These are phyloP conservation scores for Tribolium freemani DNA, from an alignment of 2,888 invertebrate species.

Conservation along the genomic window DNA sequence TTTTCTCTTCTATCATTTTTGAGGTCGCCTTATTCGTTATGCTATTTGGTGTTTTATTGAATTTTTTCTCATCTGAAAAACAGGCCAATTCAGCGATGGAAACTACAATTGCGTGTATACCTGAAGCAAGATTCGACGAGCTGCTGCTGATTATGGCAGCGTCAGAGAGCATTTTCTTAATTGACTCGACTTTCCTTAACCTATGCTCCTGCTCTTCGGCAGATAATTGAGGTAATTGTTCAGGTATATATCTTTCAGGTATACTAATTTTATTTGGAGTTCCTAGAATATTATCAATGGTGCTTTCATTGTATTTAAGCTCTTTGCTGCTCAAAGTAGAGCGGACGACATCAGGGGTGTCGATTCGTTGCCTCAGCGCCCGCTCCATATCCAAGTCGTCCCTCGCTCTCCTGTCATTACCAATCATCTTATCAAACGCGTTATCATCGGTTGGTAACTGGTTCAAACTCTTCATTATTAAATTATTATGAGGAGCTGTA, in stretches of 20 bases:
- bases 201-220: conserved; percentile 88
- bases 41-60: conserved; percentile 58
- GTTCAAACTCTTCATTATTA: conserved; percentile 64
- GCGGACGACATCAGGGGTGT: conserved; percentile 89
- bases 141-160: conserved; percentile 71
- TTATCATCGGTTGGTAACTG: conserved; percentile 61
- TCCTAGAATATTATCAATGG: conserved; percentile 88
- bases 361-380: conserved; percentile 80
- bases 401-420: conserved; percentile 74
- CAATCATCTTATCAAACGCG: conserved; percentile 58
- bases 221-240: conserved; percentile 88
- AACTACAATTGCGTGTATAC: neutral
- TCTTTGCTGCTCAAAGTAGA: conserved; percentile 81
- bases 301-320: conserved; percentile 80
- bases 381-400: conserved; percentile 92
- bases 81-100: neutral
- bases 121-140: conserved; percentile 58
- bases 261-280: conserved; percentile 93
- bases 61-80: conserved; percentile 55
- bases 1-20: conserved; percentile 81
- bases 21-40: conserved; percentile 64
- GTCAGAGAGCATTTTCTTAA: conserved; percentile 90
- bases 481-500: conserved; percentile 80
- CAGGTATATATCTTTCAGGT: conserved; percentile 93
- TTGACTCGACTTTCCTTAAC: conserved; percentile 90